Conservation (phyloP, 1,140 invertebrate genomes). For the Apocrypta bakeri region DNA sequence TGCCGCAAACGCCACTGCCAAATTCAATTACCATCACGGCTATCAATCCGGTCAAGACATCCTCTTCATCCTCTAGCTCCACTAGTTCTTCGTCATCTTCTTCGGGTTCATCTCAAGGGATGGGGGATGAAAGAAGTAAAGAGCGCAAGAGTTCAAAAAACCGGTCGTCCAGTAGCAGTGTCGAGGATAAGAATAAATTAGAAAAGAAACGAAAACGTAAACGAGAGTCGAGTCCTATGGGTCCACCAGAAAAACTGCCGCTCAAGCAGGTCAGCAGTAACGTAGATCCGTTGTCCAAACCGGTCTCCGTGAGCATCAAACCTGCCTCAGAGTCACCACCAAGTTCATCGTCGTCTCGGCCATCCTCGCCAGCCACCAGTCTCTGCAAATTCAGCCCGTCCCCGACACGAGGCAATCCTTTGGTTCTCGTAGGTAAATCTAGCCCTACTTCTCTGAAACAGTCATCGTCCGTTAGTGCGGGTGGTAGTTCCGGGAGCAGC, state of each 20-base stretch:
- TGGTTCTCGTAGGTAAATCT: slow-evolving; percentile 76
- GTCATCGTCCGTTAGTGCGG: slow-evolving; percentile 57
- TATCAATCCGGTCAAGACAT: slow-evolving; percentile 77
- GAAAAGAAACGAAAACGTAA: slow-evolving; percentile 88
- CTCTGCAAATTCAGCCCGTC: slow-evolving; percentile 81
- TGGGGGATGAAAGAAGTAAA: slow-evolving; percentile 77
- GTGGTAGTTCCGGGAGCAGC: neutral
- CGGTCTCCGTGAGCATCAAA: slow-evolving; percentile 84
- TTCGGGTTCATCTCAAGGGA: neutral
- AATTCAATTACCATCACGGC: slow-evolving; percentile 91
- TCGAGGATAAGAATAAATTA: slow-evolving; percentile 77
- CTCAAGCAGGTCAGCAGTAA: slow-evolving; percentile 71
- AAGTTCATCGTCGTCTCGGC: slow-evolving; percentile 69
- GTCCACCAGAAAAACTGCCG: slow-evolving; percentile 87
- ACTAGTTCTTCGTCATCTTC: slow-evolving; percentile 65
- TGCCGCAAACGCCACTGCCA: slow-evolving; percentile 78
- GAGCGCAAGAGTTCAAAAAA: slow-evolving; percentile 80
- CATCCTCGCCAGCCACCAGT: slow-evolving; percentile 79
- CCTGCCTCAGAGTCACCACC: slow-evolving; percentile 79
- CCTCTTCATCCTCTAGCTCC: neutral
- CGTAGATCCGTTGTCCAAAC: slow-evolving; percentile 81
- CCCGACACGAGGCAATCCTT: slow-evolving; percentile 78
- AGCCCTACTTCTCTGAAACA: slow-evolving; percentile 78
- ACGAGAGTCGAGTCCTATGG: slow-evolving; percentile 86
- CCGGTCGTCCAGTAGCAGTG: slow-evolving; percentile 57